Evolutionary conservation across 2,113 vertebrate species (phyloP).

Genomic region (Felis chaus): DNA sequence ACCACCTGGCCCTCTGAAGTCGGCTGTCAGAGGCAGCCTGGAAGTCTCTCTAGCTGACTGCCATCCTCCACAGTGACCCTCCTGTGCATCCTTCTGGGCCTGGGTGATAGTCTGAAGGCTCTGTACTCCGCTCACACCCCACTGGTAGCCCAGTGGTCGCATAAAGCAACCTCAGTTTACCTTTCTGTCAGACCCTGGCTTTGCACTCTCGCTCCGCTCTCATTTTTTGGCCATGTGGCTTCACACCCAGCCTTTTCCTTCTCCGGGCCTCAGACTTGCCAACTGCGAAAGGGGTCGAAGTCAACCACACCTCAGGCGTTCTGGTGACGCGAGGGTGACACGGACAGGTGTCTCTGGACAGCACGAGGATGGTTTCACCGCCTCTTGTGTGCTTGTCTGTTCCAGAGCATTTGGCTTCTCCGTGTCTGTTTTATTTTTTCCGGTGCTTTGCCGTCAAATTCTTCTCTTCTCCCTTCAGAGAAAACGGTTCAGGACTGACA

Average conservation of each 20-base stretch:
- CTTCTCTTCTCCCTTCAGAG: background rate
- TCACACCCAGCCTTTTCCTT: background rate
- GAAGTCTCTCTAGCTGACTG: background rate
- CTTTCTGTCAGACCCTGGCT: background rate
- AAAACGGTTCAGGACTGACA: background rate
- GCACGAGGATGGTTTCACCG: background rate
- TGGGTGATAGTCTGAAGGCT: background rate
- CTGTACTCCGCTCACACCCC: background rate
- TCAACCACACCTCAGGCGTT: background rate
- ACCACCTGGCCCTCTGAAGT: background rate
- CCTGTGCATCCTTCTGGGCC: background rate
- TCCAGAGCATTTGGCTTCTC: background rate
- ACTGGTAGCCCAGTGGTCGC: accelerated
- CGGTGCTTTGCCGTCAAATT: background rate
- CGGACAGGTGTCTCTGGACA: background rate
- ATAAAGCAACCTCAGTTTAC: background rate
- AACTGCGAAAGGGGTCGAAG: background rate
- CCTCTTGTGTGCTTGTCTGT: background rate
- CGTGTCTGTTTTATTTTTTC: background rate
- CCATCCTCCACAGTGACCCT: background rate
- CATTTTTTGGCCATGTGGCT: background rate
- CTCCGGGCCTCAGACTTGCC: background rate
- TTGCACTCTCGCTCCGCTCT: background rate
- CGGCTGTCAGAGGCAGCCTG: background rate
- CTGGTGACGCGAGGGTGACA: background rate